Percentiles rank a stretch among this genome's conserved stretches.
phyloP scores from a whole-genome alignment of 2,888 invertebrate genomes.

The Sisyra terminalis region DNA sequence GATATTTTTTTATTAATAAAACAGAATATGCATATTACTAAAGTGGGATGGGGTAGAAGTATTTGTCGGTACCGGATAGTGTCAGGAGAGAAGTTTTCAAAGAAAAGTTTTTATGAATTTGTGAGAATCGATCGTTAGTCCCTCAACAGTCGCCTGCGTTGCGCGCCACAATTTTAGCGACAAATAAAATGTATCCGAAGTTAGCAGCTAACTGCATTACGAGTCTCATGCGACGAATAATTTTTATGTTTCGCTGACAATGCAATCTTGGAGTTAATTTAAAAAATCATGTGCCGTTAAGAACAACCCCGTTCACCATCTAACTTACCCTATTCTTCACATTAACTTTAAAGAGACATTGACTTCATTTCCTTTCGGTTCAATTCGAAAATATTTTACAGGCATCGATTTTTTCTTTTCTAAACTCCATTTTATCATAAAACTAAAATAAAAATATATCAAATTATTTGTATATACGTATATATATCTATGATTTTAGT shows the following conservation, averaged over 20 bases:
- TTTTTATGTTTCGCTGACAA: slow-evolving; percentile 9
- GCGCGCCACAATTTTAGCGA: not conserved
- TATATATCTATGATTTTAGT: too few relatives aligned
- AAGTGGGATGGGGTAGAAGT: too few relatives aligned
- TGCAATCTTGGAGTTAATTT: slow-evolving; percentile 10
- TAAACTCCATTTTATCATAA: too few relatives aligned
- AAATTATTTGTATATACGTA: too few relatives aligned
- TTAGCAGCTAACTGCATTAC: slow-evolving; percentile 8
- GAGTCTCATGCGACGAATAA: slow-evolving; percentile 9
- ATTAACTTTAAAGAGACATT: not conserved
- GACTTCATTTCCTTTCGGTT: not conserved
- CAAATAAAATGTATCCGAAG: slow-evolving; percentile 1
- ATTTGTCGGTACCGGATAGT: too few relatives aligned
- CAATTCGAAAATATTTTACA: slow-evolving; percentile 4
- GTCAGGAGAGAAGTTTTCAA: too few relatives aligned
- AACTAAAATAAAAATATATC: not conserved
- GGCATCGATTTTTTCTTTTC: not conserved
- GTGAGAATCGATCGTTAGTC: too few relatives aligned
- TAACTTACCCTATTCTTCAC: not conserved
- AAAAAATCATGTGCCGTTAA: slow-evolving; percentile 10
- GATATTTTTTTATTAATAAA: too few relatives aligned
- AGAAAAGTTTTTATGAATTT: too few relatives aligned
- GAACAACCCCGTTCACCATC: slow-evolving; percentile 1
- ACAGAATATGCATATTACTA: too few relatives aligned
- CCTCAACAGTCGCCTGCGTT: too few relatives aligned